A percentile compares a stretch with the other conserved stretches of the same genome.
phyloP scores from a whole-genome alignment of 2,888 invertebrate genomes.

The Heterodera filipjevi region DNA sequence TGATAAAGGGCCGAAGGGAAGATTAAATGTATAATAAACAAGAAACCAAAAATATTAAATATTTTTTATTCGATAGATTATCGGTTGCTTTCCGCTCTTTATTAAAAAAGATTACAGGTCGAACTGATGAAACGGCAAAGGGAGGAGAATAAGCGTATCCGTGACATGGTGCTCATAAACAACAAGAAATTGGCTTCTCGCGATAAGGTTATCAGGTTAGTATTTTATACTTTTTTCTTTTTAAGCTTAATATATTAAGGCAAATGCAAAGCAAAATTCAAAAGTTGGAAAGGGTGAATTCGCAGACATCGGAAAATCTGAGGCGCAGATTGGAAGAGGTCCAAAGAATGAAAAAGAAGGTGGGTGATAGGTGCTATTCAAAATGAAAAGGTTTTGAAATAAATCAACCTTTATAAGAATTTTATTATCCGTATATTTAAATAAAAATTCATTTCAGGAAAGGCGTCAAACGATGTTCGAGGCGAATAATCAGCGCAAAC shows the following conservation, averaged over 20 bases:
- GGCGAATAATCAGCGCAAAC: background rate
- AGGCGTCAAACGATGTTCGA: background rate
- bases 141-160: slow-evolving; percentile 83
- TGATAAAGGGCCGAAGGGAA: background rate
- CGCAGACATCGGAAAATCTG: slow-evolving; percentile 15
- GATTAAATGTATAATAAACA: too few relatives aligned
- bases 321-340: slow-evolving; percentile 16
- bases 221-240: background rate
- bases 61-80: background rate
- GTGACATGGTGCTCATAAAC: slow-evolving; percentile 81
- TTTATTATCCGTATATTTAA: too few relatives aligned
- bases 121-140: slow-evolving; percentile 86
- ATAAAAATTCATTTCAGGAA: background rate
- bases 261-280: slow-evolving; percentile 2
- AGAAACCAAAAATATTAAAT: too few relatives aligned
- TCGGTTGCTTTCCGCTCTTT: too few relatives aligned
- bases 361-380: background rate
- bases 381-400: background rate
- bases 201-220: background rate
- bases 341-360: slow-evolving; percentile 17
- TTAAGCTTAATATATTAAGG: background rate
- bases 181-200: background rate
- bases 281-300: background rate
- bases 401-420: too few relatives aligned
- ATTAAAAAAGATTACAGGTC: slow-evolving; percentile 39